These are phyloP conservation scores for Zygogramma bicolorata DNA, from an alignment of 2,888 invertebrate genomes.

Conservation along the genomic window DNA sequence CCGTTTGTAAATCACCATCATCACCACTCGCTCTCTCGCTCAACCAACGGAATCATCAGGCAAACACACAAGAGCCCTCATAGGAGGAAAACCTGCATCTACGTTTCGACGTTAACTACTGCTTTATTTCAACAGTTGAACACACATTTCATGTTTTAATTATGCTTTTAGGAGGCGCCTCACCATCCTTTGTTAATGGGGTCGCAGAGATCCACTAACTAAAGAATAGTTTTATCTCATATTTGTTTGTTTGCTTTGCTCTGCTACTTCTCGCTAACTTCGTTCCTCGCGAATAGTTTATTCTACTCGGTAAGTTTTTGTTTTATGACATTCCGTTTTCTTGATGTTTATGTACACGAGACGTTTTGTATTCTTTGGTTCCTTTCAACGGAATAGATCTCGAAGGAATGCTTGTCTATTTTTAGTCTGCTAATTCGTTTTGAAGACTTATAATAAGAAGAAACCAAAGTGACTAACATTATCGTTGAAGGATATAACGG, in stretches of 20 bases:
- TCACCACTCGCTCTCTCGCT: neutral
- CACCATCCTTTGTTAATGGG: constrained; percentile 57
- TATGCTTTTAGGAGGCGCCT: constrained; percentile 62
- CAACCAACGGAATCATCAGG: constrained; percentile 1
- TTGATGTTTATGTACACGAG: constrained; percentile 48
- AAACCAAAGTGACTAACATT: neutral
- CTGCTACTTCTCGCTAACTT: constrained; percentile 42
- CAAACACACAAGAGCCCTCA: constrained; percentile 35
- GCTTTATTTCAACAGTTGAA: constrained; percentile 62
- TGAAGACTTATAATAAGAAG: neutral
- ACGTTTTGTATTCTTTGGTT: constrained; percentile 37
- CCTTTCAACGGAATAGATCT: constrained; percentile 30
- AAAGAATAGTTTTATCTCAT: constrained; percentile 57
- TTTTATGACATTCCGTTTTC: constrained; percentile 51
- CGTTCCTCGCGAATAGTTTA: constrained; percentile 50
- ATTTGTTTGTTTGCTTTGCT: constrained; percentile 51
- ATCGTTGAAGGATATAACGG: neutral
- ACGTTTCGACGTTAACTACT: constrained; percentile 47
- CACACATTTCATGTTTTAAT: constrained; percentile 64
- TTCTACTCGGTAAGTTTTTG: constrained; percentile 51
- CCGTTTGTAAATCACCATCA: neutral
- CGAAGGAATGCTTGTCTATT: constrained; percentile 25
- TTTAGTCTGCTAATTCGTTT: constrained; percentile 36
- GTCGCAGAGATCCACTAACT: constrained; percentile 45
- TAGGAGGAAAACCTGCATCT: constrained; percentile 31